Evolutionary conservation across 1,140 invertebrate genomes (phyloP).

Genomic region (Drosophila leontia): DNA sequence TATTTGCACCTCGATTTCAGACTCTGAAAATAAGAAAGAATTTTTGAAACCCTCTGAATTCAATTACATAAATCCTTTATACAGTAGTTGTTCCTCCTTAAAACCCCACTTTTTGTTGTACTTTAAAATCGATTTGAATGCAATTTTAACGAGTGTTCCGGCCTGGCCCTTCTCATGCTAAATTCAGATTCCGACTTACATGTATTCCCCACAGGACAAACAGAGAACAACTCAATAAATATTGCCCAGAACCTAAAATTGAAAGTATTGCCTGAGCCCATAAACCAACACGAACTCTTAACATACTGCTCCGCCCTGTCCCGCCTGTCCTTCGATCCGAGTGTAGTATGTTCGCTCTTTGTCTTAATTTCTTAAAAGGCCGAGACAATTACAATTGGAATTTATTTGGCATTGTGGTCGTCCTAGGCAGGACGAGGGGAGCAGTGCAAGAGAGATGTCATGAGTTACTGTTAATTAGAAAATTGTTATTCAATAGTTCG

Average conservation of each 20-base stretch:
- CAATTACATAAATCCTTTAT: not conserved
- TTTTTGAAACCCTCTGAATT: not conserved
- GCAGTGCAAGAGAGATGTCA: conserved; percentile 9
- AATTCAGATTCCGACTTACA: conserved; percentile 9
- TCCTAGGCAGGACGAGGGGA: conserved; percentile 10
- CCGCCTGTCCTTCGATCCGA: conserved; percentile 17
- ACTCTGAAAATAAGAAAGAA: not conserved
- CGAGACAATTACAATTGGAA: conserved; percentile 69
- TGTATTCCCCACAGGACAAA: conserved; percentile 23
- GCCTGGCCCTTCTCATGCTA: not conserved
- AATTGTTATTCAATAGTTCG: conserved; percentile 56
- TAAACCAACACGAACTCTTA: conserved; percentile 32
- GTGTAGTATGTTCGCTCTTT: conserved; percentile 19
- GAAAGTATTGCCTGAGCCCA: conserved; percentile 53
- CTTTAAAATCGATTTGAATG: conserved; percentile 57
- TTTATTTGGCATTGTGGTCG: conserved; percentile 55
- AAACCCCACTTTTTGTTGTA: not conserved
- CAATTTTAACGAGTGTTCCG: conserved; percentile 39
- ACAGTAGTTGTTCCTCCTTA: no score
- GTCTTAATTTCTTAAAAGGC: conserved; percentile 50
- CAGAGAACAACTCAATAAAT: conserved; percentile 58
- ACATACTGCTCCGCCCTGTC: not conserved
- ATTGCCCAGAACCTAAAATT: conserved; percentile 61
- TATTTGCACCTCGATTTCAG: not conserved
- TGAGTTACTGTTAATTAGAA: conserved; percentile 76